Percentiles rank a stretch among this genome's conserved stretches.
Evolutionary conservation across 2,888 invertebrate species (phyloP).

Genomic region (Aspidiotus destructor): DNA sequence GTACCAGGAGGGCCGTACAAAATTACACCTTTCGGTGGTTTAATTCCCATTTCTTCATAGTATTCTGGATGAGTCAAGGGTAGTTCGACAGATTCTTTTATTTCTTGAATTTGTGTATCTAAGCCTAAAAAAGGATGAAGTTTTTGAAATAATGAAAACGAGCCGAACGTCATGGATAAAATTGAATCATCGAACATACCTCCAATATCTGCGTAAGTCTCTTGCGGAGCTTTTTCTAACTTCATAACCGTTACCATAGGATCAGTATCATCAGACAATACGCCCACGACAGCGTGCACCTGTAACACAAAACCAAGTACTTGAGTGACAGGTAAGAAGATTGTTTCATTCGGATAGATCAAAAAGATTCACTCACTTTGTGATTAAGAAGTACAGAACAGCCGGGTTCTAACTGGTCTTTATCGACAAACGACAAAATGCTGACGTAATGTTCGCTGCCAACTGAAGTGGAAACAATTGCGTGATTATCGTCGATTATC

Average conservation of each 20-base stretch:
- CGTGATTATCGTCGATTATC: constrained; percentile 99
- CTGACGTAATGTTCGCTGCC: constrained; percentile 99
- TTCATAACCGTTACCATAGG: constrained; percentile 99
- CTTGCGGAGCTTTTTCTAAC: constrained; percentile 97
- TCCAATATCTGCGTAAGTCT: constrained; percentile 98
- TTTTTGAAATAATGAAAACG: constrained; percentile 6
- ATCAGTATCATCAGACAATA: constrained; percentile 96
- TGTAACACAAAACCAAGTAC: constrained; percentile 38
- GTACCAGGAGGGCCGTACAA: constrained; percentile 97
- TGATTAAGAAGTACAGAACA: constrained; percentile 97
- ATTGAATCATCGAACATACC: constrained; percentile 43
- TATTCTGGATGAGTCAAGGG: constrained; percentile 99
- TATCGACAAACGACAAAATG: constrained; percentile 98
- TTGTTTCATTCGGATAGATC: neutral
- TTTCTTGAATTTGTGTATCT: constrained; percentile 95
- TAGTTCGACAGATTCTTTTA: constrained; percentile 95
- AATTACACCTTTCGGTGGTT: constrained; percentile 98
- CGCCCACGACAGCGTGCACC: constrained; percentile 99
- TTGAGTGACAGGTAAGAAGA: constrained; percentile 2
- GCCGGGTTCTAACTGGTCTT: constrained; percentile 97
- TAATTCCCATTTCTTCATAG: constrained; percentile 99
- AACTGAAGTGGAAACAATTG: constrained; percentile 97
- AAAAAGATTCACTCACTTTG: constrained; percentile 52
- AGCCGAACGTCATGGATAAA: neutral
- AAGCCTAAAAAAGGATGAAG: constrained; percentile 47